Evolutionary conservation across 2,888 invertebrate genomes (phyloP), one percentile per base, ranked within the genome.

Genomic region (Horisme vitalbata): DNA sequence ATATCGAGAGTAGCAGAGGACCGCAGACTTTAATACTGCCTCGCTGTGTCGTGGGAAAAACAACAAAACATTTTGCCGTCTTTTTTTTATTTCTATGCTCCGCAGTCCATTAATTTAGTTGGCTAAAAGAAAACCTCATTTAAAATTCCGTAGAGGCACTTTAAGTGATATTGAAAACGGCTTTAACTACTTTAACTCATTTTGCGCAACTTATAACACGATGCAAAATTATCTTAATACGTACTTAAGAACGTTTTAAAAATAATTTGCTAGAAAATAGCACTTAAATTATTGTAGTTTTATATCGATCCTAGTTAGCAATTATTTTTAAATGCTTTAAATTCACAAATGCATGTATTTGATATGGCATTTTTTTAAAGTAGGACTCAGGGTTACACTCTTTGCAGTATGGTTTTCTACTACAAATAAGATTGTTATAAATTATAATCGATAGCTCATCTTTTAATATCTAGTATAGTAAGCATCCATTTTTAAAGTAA

Each of bases 1-100:
- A 73, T 74, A 72, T 67, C 68, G 59, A 44, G 27, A 46, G 53
- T 46, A 61, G 59, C 63, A 58, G 59, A 67, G 59, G 52, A 52
- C 57, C 59, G 55, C 61, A 63, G 54, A 60, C 67, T 65, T 70
- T 71, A 69, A 71, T 75, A 64, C 62, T 61, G 61, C 50, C 47
- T 55, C 34, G 52, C 51, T 46, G 56, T 59, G 55, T 68, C 75
- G 70, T 79, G 75, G 69, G 74, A 76, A 78, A 70, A 47, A 43
- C 41, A 51, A 41, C 47, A 30, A 50, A 43, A 38, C 35, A 36
- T 37, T 52, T 36, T 39, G 18, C 11, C 38, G 15, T 32, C 26
- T 11, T 34, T 32, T 36, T 43, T 39, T 31, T 45, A 38, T 48
- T 45, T 48, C 37, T 45, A 47, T 35, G 30, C 36, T 35, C 35